A percentile compares a stretch with the other conserved stretches of the same genome.
These are phyloP conservation scores for Myrmophylax atrothorax DNA, from an alignment of 2,113 vertebrate genomes.

Conservation along the genomic window DNA sequence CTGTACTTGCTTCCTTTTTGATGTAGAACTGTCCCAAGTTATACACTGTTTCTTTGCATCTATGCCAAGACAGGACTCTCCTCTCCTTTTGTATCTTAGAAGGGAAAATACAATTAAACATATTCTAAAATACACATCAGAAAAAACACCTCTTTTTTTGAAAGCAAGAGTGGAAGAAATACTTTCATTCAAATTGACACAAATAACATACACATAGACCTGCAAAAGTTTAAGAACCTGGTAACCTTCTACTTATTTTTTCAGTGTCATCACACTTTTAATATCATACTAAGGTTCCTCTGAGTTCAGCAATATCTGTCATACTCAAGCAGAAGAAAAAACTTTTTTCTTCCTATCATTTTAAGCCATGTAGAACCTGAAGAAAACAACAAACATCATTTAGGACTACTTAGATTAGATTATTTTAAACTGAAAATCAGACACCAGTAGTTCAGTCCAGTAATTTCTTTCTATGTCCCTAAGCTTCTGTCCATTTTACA, in stretches of 20 bases:
- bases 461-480: not conserved
- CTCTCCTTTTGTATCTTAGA: conserved; percentile 88
- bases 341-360: not conserved
- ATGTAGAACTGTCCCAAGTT: conserved; percentile 79
- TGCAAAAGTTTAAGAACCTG: not conserved
- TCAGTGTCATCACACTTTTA: not conserved
- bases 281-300: not conserved
- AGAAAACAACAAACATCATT: not conserved
- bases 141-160: not conserved
- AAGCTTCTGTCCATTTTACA: not conserved
- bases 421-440: not conserved
- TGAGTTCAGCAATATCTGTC: not conserved
- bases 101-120: conserved; percentile 8
- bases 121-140: not conserved
- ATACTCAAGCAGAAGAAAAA: not conserved
- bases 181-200: not conserved
- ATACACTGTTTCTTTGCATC: conserved; percentile 81
- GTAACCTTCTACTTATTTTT: not conserved
- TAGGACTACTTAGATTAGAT: not conserved
- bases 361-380: not conserved
- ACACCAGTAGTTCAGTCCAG: not conserved
- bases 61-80: conserved; percentile 86
- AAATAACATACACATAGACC: not conserved
- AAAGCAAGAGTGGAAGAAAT: not conserved
- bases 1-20: conserved; percentile 71